Conservation (phyloP, 2,113 vertebrate genomes). For the Anolis carolinensis region DNA sequence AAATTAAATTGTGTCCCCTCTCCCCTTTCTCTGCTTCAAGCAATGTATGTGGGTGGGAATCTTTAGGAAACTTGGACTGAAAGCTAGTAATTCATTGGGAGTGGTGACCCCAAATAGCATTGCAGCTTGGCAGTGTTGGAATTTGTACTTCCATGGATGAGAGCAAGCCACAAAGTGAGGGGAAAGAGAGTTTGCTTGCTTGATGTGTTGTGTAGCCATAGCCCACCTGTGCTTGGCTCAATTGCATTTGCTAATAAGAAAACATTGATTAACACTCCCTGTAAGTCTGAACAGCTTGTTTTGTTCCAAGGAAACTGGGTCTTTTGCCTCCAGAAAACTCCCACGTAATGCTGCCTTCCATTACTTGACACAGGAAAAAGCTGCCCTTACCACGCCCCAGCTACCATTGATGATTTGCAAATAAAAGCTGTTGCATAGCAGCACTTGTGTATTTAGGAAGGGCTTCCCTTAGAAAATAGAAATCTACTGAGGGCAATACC, state of each 20-base stretch:
- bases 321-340: slow-evolving; percentile 7
- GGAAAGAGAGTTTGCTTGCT: background rate
- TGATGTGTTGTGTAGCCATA: background rate
- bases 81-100: background rate
- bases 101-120: background rate
- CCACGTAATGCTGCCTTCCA: background rate
- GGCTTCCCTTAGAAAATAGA: slow-evolving; percentile 18
- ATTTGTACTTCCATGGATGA: background rate
- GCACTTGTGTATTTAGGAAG: background rate
- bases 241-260: slow-evolving; percentile 2
- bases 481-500: background rate
- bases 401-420: background rate
- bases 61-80: slow-evolving; percentile 3
- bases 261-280: background rate
- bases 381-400: background rate
- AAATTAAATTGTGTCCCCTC: background rate
- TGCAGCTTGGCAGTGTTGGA: background rate
- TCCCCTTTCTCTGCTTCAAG: background rate
- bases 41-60: background rate
- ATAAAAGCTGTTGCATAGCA: background rate
- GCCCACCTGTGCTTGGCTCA: background rate
- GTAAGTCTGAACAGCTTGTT: background rate
- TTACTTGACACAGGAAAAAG: background rate
- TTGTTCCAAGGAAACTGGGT: slow-evolving; percentile 18
- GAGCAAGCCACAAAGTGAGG: background rate